Base-by-base conservation (phyloP, 2,888 invertebrate genomes). In the Drosophila macrospina region DNA sequence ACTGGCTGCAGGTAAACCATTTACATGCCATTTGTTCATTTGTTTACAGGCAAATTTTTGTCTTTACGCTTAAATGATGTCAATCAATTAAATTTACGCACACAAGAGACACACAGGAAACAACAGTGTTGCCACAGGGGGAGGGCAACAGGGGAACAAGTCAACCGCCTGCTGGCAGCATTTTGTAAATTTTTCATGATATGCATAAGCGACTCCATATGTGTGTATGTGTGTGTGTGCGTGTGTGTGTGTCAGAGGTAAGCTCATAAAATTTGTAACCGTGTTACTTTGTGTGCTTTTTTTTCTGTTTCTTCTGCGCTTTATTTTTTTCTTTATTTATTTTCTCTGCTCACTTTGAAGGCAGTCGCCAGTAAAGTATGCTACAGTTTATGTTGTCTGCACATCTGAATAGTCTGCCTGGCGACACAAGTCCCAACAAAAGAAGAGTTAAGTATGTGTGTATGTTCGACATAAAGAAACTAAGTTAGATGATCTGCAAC, bases 61-160 rank as follows among this genome's bases (percentile, higher is more conserved):
- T 65, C 69, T 69, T 70, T 56, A 57, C 65, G 74, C 69, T 66
- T 74, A 62, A 74, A 74, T 69, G 64, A 74, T 70, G 69, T 69
- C 74, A 74, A 74, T 74, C 74, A 74, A 74, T 74, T 74, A 74
- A 69, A 74, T 74, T 69, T 69, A 47, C 61, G 48, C 60, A 64
- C 52, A 42, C 41, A 32, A 30, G 32, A 24, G 45, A 26, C 36
- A n/a, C 15, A 37, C 47, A 54, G 65, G 52, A n/a, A 16, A 11
- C 30, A 54, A 20, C 24, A 16, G 20, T n/a, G 20, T 20, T 20
- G 20, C 20, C 20, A 20, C 20, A 3, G 20, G 20, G 2, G 20
- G 20, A 20, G n/a, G n/a, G 20, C 20, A 20, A 20, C 20, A n/a
- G 37, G 37, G 48, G 62, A 69, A 48, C 28, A 34, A 51, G 42